A percentile compares a stretch with the other conserved stretches of the same genome.
These are phyloP conservation scores for Poecilia latipinna DNA, from an alignment of 2,113 vertebrate genomes.

Conservation along the genomic window DNA sequence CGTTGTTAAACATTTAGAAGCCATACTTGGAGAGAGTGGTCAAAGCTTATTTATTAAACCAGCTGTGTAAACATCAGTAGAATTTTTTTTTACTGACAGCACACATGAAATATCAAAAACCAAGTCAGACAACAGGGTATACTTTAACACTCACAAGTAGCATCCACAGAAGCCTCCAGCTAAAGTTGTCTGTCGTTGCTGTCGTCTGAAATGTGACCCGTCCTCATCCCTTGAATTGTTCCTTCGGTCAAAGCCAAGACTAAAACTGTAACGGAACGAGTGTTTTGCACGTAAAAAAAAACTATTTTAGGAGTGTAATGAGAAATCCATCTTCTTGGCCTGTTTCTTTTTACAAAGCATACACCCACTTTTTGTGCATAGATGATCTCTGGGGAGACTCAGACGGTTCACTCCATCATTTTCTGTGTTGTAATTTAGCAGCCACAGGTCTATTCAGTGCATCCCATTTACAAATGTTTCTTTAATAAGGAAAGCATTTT, in stretches of 20 bases:
- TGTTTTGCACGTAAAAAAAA: not conserved
- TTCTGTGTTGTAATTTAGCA: not conserved
- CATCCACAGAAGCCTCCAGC: no score
- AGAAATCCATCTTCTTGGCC: not conserved
- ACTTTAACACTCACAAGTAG: no score
- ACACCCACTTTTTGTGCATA: not conserved
- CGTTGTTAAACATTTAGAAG: not conserved
- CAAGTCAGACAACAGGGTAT: not conserved
- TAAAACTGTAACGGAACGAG: not conserved
- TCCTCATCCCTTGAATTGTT: not conserved
- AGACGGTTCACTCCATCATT: not conserved
- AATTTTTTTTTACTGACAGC: not conserved
- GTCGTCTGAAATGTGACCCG: not conserved
- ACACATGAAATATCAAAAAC: not conserved
- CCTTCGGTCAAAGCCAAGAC: not conserved
- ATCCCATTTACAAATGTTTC: not conserved
- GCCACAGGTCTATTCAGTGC: not conserved
- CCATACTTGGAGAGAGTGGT: not conserved
- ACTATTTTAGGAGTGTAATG: not conserved
- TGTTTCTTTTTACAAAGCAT: not conserved
- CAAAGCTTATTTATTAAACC: not conserved
- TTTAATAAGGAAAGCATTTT: no score
- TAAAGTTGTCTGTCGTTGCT: not conserved
- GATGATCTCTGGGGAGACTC: not conserved
- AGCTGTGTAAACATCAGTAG: not conserved